A percentile compares a stretch with the other conserved stretches of the same genome.
Conservation (phyloP, 2,113 vertebrate genomes). For the Sigmodon hispidus region DNA sequence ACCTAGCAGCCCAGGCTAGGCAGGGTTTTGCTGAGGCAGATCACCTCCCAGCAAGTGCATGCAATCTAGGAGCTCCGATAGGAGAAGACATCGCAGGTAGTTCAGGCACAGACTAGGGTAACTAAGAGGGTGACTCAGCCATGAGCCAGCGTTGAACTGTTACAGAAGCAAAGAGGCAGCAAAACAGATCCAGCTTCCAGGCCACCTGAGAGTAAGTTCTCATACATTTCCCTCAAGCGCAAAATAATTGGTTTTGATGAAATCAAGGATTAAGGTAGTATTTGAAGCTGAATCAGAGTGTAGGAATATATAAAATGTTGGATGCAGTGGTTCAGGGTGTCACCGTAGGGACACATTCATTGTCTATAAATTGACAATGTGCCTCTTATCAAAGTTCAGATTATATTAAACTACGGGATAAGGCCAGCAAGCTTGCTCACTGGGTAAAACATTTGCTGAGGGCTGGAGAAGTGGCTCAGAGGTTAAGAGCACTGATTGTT, state of each 20-base stretch:
- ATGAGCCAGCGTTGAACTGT: not conserved
- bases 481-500: no score
- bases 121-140: not conserved
- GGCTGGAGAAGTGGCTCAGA: no score
- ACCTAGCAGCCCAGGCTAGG: not conserved
- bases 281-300: not conserved
- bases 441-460: not conserved
- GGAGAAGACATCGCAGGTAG: not conserved
- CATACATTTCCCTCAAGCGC: constrained; percentile 9
- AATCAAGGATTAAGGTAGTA: not conserved
- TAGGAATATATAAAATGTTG: not conserved
- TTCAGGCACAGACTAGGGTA: not conserved
- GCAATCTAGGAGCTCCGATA: not conserved
- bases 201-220: not conserved
- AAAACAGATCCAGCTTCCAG: not conserved
- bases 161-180: not conserved
- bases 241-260: not conserved
- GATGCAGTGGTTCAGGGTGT: not conserved
- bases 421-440: not conserved
- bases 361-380: not conserved
- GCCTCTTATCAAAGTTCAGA: not conserved
- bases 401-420: not conserved
- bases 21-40: not conserved
- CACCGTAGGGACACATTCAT: not conserved
- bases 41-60: not conserved